These are phyloP conservation scores for Hepsetus odoe DNA, from an alignment of 2,113 vertebrate species.

Conservation along the genomic window DNA sequence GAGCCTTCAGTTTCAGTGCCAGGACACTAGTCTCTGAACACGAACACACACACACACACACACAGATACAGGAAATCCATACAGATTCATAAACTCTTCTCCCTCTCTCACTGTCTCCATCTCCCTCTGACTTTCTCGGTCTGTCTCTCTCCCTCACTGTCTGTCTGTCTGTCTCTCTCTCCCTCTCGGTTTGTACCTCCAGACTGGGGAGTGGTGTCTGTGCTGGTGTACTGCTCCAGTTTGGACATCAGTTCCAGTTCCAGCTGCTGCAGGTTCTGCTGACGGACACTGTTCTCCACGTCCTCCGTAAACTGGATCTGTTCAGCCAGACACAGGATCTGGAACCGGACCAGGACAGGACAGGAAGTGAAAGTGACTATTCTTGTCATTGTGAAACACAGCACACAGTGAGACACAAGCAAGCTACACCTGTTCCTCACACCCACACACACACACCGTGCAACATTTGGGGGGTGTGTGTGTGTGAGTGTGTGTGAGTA, in stretches of 20 bases:
- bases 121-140: no score
- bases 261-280: slow-evolving; percentile 83
- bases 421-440: no score
- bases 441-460: no score
- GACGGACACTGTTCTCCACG: slow-evolving; percentile 84
- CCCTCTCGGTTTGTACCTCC: slow-evolving; percentile 50
- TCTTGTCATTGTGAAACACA: background rate
- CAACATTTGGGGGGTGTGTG: background rate
- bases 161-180: no score
- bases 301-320: slow-evolving; percentile 98
- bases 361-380: no score
- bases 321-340: slow-evolving; percentile 93
- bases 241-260: slow-evolving; percentile 86
- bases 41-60: background rate
- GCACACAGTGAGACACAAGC: no score
- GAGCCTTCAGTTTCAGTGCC: slow-evolving; percentile 91
- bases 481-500: slow-evolving; percentile 60
- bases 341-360: no score
- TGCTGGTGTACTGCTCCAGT: slow-evolving; percentile 89
- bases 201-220: slow-evolving; percentile 76
- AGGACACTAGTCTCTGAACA: slow-evolving; percentile 82
- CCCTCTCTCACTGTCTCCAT: no score
- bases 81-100: no score
- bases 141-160: no score
- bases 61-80: background rate